Evolutionary conservation across 2,888 invertebrate genomes (phyloP).

Genomic region (Ochropacha duplaris): DNA sequence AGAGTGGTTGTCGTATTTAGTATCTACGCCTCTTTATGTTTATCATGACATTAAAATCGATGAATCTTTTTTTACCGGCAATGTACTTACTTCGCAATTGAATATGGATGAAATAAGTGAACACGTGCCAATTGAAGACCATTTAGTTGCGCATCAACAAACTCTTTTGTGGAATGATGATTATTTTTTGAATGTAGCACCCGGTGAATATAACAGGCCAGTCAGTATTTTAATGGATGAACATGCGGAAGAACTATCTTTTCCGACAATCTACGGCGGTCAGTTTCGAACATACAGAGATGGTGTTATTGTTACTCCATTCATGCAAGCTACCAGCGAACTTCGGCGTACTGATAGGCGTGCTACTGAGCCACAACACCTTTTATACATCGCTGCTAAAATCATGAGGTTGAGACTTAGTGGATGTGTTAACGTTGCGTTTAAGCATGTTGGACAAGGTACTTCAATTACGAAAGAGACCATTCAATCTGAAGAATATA

Average conservation of each 20-base stretch:
- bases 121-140: constrained; percentile 30
- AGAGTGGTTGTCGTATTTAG: constrained; percentile 29
- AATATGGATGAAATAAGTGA: constrained; percentile 30
- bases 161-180: constrained; percentile 27
- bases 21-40: constrained; percentile 30
- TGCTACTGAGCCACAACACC: constrained; percentile 36
- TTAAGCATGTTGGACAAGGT: constrained; percentile 33
- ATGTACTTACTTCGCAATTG: constrained; percentile 19
- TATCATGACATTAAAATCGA: constrained; percentile 26
- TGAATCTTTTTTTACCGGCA: constrained; percentile 22
- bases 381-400: constrained; percentile 35
- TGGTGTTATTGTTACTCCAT: constrained; percentile 29
- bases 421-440: constrained; percentile 19
- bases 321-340: constrained; percentile 32
- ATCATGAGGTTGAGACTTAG: constrained; percentile 30
- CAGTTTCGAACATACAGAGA: constrained; percentile 36
- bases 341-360: constrained; percentile 42
- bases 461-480: constrained; percentile 36
- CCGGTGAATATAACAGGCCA: constrained; percentile 20
- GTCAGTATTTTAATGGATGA: constrained; percentile 39
- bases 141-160: constrained; percentile 25
- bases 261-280: constrained; percentile 45
- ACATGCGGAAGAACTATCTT: constrained; percentile 53
- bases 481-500: constrained; percentile 39
- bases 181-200: constrained; percentile 18